Conservation (phyloP, 64 coral and sea anemone species). For the Stylophora pistillata region DNA sequence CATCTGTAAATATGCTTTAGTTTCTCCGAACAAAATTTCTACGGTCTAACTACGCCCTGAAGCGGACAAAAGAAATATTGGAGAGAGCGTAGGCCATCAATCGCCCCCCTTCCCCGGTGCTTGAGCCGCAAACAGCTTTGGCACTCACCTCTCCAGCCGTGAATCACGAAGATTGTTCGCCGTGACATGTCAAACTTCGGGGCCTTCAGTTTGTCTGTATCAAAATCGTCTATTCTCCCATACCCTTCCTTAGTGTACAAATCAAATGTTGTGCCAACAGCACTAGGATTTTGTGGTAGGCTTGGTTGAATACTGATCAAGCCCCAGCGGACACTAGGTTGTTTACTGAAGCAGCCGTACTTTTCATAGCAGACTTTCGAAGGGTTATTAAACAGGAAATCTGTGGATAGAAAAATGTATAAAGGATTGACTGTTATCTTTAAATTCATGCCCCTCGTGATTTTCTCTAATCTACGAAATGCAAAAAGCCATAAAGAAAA, state of each 20-base stretch:
- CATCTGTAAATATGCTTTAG: slow-evolving; percentile 9
- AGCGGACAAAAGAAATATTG: no score
- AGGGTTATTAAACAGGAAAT: no score
- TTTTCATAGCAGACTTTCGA: slow-evolving; percentile 26
- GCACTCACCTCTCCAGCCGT: slow-evolving; percentile 11
- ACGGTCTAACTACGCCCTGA: not conserved
- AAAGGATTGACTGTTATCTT: no score
- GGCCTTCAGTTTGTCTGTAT: not conserved
- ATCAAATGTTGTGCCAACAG: slow-evolving; percentile 20
- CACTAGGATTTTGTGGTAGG: slow-evolving; percentile 9
- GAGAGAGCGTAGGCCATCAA: no score
- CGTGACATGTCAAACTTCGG: slow-evolving; percentile 1
- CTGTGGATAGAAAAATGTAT: no score
- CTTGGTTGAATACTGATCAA: not conserved
- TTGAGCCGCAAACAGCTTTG: no score
- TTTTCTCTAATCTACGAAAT: no score
- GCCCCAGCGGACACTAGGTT: no score
- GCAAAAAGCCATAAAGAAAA: no score
- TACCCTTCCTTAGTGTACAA: not conserved
- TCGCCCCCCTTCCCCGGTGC: no score
- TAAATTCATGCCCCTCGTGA: no score
- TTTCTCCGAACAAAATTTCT: not conserved
- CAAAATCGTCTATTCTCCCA: slow-evolving; percentile 1
- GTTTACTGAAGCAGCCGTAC: slow-evolving; percentile 39
- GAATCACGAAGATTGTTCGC: slow-evolving; percentile 25